Base-by-base conservation (phyloP, 1,140 invertebrate species). In the Limonius californicus region DNA sequence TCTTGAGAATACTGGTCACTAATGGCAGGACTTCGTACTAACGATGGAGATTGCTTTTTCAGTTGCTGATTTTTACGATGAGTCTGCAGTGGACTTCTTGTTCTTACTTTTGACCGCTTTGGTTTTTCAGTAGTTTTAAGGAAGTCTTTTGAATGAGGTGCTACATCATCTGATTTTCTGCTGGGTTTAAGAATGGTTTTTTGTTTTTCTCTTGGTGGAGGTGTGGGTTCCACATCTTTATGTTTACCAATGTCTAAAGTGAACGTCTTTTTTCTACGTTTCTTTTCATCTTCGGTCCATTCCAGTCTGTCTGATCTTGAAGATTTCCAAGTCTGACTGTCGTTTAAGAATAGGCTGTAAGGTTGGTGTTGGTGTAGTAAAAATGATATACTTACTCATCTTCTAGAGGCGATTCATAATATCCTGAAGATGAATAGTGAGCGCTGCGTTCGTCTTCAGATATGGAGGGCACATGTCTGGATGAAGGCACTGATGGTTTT, bases 381-480 rank as follows among this genome's bases (percentile, higher is more conserved):
- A 3, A 12, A 7, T 50, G 4, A 4, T 42, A 45, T 54, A 66
- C 74, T 74, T 78, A 83, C 81, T 83, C 82, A 68, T 91, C 88
- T 21, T 88, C 86, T 0, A 87, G 82, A 9, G 89, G 89, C 71
- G 88, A 89, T 70, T 89, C 88, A 71, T 90, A 91, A 66, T 89
- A 89, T 1, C 87, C 89, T 0, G 89, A 89, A 0, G 89, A 89
- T 47, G 87, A 89, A 70, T 88, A 88, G 60, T 86, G 86, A 32
- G 84, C 84, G 74, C 84, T 87, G 72, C 81, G 79, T 72, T 87
- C 86, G 68, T 87, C 86, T 68, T 86, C 85, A 1, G 84, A 85
- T 62, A 85, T 72, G 20, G 84, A 85, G 42, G 76, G 72, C 56
- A 59, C 62, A 0, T 71, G 68, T 32, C 72, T 70, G 14, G 65